phyloP scores from a whole-genome alignment of 2,113 vertebrate species.

The Patagioenas fasciata region DNA sequence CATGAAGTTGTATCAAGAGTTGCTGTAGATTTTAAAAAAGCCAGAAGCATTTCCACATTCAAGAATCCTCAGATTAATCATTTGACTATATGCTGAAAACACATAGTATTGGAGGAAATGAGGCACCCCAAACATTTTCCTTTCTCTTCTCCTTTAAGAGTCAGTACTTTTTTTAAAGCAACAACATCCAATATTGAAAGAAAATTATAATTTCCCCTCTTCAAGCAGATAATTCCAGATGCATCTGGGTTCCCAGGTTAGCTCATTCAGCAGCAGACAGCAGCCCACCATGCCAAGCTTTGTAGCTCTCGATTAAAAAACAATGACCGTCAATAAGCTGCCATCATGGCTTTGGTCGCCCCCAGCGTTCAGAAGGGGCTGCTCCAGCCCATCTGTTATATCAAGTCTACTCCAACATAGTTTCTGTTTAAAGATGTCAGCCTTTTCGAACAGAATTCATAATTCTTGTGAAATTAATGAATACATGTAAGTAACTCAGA shows the following conservation, averaged over 20 bases:
- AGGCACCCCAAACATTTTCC: background rate
- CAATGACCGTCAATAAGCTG: background rate
- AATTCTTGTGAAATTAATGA: background rate
- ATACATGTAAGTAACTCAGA: background rate
- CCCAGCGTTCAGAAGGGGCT: background rate
- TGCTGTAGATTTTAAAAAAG: background rate
- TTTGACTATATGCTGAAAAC: background rate
- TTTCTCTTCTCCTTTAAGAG: background rate
- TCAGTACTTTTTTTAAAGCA: background rate
- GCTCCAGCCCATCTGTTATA: background rate
- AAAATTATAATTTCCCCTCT: background rate
- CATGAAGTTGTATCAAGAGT: background rate
- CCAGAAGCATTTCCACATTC: background rate
- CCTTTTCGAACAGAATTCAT: background rate
- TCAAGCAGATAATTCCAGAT: background rate
- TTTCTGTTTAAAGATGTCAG: background rate
- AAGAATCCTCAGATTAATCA: background rate
- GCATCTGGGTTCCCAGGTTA: background rate
- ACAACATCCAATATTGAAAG: background rate
- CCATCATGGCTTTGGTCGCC: background rate
- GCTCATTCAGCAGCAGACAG: background rate
- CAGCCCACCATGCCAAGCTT: background rate
- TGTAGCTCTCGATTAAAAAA: background rate
- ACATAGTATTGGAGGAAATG: background rate
- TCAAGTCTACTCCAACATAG: background rate